Evolutionary conservation across 2,113 vertebrate species (phyloP).

Genomic region (Meles meles): DNA sequence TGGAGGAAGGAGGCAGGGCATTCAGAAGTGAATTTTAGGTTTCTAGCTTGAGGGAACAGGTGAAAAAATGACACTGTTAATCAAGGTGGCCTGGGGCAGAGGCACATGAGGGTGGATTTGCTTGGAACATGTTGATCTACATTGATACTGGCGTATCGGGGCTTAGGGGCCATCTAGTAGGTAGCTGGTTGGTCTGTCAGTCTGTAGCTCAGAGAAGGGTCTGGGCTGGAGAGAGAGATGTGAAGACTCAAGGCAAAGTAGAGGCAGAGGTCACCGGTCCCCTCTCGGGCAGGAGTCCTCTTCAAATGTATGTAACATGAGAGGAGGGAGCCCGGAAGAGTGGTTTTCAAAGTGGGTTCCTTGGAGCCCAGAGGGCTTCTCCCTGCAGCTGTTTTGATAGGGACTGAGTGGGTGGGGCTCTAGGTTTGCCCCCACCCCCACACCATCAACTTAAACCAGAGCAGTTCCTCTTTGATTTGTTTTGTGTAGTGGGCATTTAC

Average conservation of each 20-base stretch:
- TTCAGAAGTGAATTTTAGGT: background rate
- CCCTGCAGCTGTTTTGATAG: background rate
- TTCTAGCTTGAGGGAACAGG: background rate
- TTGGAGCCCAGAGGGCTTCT: background rate
- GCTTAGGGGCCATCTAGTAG: background rate
- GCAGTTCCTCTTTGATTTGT: background rate
- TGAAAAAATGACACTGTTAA: background rate
- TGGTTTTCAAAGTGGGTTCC: background rate
- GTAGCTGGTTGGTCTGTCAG: background rate
- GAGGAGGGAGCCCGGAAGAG: background rate
- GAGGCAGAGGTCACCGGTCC: background rate
- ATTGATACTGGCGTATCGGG: background rate
- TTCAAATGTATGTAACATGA: background rate
- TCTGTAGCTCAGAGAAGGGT: background rate
- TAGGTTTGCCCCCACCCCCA: background rate
- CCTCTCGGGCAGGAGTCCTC: background rate
- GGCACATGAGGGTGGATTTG: background rate
- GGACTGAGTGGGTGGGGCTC: too few species aligned
- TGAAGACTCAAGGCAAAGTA: background rate
- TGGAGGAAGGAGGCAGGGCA: background rate
- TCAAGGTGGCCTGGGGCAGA: background rate
- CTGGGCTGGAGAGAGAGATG: background rate
- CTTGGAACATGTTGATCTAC: background rate
- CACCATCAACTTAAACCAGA: background rate
- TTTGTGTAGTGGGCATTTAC: background rate